These are phyloP conservation scores for Nylanderia fulva DNA, from an alignment of 1,140 invertebrate species.

Conservation along the genomic window DNA sequence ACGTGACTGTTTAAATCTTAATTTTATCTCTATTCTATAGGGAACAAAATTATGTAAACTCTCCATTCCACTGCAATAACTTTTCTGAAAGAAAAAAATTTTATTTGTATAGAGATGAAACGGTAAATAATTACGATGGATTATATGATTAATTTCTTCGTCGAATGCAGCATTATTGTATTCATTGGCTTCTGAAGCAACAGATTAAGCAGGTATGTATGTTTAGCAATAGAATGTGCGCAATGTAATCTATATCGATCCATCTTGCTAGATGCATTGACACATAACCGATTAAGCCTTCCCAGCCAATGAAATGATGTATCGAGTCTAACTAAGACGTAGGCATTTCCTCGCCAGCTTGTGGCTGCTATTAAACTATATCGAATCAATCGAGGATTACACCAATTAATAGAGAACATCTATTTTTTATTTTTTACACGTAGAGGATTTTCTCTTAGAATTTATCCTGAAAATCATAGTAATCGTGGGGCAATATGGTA, in stretches of 20 bases:
- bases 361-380: slow-evolving; percentile 3
- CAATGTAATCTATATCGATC: slow-evolving; percentile 58
- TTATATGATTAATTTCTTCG: background rate
- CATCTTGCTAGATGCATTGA: slow-evolving; percentile 49
- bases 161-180: background rate
- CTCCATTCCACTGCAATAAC: background rate
- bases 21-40: background rate
- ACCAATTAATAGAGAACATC: background rate
- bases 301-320: slow-evolving; percentile 52
- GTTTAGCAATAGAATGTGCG: slow-evolving; percentile 32
- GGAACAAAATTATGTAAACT: background rate
- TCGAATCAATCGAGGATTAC: background rate
- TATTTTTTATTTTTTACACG: too few species aligned
- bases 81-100: background rate
- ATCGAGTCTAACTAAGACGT: slow-evolving; percentile 33
- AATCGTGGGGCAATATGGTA: too few species aligned
- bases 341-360: slow-evolving; percentile 4
- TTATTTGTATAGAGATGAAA: background rate
- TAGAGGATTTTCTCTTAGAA: too few species aligned
- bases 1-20: background rate
- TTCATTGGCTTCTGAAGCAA: slow-evolving; percentile 26
- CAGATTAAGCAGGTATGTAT: slow-evolving; percentile 43
- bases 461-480: too few species aligned
- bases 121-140: background rate
- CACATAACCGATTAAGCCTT: slow-evolving; percentile 52